These are phyloP conservation scores for Caenorhabditis zanzibari DNA, from an alignment of 2,888 invertebrate genomes.

Conservation along the genomic window DNA sequence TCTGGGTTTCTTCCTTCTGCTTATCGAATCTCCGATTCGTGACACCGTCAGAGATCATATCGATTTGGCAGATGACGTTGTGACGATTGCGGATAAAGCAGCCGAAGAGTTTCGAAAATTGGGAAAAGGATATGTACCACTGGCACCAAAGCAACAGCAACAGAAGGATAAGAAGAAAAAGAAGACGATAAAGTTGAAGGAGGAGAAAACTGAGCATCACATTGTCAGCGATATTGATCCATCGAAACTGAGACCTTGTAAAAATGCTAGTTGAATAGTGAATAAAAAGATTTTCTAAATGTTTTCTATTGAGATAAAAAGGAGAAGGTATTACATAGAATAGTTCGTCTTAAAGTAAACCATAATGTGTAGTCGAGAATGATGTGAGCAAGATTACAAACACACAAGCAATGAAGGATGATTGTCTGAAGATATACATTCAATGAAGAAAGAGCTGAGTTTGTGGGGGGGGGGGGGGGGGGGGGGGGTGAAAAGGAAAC, in stretches of 20 bases:
- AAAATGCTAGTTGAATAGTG: constrained; percentile 63
- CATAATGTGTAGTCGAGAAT: too few species aligned
- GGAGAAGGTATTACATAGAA: too few species aligned
- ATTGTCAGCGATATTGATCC: constrained; percentile 72
- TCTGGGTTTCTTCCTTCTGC: constrained; percentile 62
- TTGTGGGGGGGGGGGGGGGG: too few species aligned
- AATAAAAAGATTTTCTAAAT: too few species aligned
- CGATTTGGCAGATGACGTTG: constrained; percentile 74
- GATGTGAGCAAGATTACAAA: too few species aligned
- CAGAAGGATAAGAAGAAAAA: constrained; percentile 15
- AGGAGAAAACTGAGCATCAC: constrained; percentile 45
- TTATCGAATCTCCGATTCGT: constrained; percentile 71
- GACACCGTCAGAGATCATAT: constrained; percentile 69
- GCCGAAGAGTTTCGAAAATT: constrained; percentile 60
- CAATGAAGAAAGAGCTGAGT: too few species aligned
- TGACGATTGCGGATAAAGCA: constrained; percentile 72
- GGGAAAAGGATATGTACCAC: constrained; percentile 34
- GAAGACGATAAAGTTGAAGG: constrained; percentile 49
- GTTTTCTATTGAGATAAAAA: too few species aligned
- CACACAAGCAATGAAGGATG: too few species aligned
- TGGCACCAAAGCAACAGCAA: constrained; percentile 5
- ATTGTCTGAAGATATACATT: too few species aligned
- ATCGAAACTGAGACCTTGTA: constrained; percentile 70
- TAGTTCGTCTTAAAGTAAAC: too few species aligned
- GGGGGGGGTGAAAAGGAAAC: too few species aligned